Base-by-base conservation (phyloP, 2,797 vertebrate genomes). In the Pseudopleuronectes americanus region DNA sequence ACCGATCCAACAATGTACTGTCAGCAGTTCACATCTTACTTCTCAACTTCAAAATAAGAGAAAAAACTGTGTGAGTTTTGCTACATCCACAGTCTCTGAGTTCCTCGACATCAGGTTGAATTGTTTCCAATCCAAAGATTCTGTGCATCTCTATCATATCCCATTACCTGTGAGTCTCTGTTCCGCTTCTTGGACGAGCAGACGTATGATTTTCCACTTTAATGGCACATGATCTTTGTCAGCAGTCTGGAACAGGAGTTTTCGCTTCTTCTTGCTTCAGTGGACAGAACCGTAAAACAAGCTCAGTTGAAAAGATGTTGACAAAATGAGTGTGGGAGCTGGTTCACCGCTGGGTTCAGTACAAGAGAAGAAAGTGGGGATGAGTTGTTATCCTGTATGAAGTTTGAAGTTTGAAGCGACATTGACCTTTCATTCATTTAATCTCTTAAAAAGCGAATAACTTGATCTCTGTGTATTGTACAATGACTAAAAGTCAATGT, bases 121-220 rank as follows among this genome's bases (percentile, higher is more conserved):
- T 64, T 74, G 73, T 80, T 88, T 89, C 80, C 79, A 80, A 61
- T 77, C 57, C 77, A 64, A 65, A 85, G 83, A 76, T 66, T 65
- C 55, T 70, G 54, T 65, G 85, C 80, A 74, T 77, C 66, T 73
- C 65, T 64, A 58, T 75, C 61, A 66, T 78, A 77, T 74, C 80
- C 81, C 69, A 77, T 78, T 79, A 80, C 78, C 77, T 87, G 82
- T 84, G 84, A 87, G 77, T 76, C 85, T 82, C 67, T 79, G 78
- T 89, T 90, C 81, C 31, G 45, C 61, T 79, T 91, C 84, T 79
- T 81, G 78, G 74, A 85, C 0, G 2, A 63, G 70, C 74, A 85
- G 69, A 59, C 81, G 71, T 89, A 88, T 91, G 87, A 87, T 87
- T 89, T 90, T 91, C 78, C 80, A 89, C 70, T 89, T 87, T 89